Evolutionary conservation across 1,140 invertebrate species (phyloP), one percentile per base, ranked within the genome.

Genomic region (Platyscapa corneri): DNA sequence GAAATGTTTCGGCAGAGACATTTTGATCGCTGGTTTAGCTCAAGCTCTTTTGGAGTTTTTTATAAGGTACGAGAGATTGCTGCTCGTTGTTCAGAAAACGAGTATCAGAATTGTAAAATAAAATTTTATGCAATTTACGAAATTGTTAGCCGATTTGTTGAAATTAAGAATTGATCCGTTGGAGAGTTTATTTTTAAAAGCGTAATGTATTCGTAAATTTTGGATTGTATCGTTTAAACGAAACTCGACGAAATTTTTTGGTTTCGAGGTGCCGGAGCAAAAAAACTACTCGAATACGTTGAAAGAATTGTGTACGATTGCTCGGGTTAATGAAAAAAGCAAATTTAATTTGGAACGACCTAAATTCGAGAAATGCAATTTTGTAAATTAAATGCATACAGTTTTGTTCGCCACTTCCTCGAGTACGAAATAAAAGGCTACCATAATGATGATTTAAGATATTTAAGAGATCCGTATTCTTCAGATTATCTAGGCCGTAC

Each of bases 401-500:
- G 49, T 60, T 60, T 78, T 37, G 76, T 78, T 78, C 53, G 30
- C 34, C 53, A 78, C 53, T 64, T 56, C 76, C 76, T 78, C 53
- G 39, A 53, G 76, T 23, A 18, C 75, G 49, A 80, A 64, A 80
- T 37, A 80, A 42, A 80, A 64, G 49, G 78, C 60, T 80, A 80
- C 46, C 78, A 37, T 42, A 42, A 42, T 64, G 23, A 80, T 80
- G 39, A 42, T 78, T 60, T 34, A 60, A 78, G 82, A 79, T 56
- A 70, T 83, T 90, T 92, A 92, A 70, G 12, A 87, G 78, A 76
- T 80, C 53, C 39, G 39, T 81, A 85, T 82, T 72, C 78, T 88
- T 14, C 91, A 97, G 96, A 91, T 94, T 97, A 88, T 94, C 94
- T 70, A 95, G 97, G 89, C 96, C 97, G 18, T 91, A 97, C 84